These are phyloP conservation scores for Suncus etruscus DNA, from an alignment of 2,113 vertebrate genomes.

Conservation along the genomic window DNA sequence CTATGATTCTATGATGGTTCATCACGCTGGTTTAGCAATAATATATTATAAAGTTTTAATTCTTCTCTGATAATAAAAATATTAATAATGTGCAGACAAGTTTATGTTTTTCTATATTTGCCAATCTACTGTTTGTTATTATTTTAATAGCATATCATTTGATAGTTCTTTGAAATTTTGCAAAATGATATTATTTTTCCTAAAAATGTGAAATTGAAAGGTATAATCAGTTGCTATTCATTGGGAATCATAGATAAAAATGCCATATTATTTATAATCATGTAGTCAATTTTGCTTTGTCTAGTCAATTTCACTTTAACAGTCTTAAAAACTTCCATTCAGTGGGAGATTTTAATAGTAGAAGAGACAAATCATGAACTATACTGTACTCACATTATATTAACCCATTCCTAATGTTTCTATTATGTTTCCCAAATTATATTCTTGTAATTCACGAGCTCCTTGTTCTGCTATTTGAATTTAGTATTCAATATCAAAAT, in stretches of 20 bases:
- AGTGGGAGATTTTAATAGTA: constrained; percentile 77
- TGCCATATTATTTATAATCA: constrained; percentile 72
- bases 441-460: constrained; percentile 76
- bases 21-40: constrained; percentile 36
- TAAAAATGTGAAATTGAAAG: constrained; percentile 46
- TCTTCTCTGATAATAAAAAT: constrained; percentile 35
- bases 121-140: constrained; percentile 8
- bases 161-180: constrained; percentile 57
- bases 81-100: neutral
- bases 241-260: constrained; percentile 74
- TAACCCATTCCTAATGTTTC: constrained; percentile 74
- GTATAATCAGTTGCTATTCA: constrained; percentile 81
- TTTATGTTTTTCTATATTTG: neutral
- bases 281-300: constrained; percentile 81
- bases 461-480: constrained; percentile 76
- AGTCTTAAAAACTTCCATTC: constrained; percentile 70
- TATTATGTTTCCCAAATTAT: constrained; percentile 82
- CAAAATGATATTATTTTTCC: constrained; percentile 68
- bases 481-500: constrained; percentile 67
- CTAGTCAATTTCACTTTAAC: constrained; percentile 70
- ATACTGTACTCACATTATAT: constrained; percentile 62
- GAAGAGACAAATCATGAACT: constrained; percentile 71
- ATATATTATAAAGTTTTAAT: constrained; percentile 27
- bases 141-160: constrained; percentile 50
- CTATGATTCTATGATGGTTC: neutral